Evolutionary conservation across 2,113 vertebrate genomes (phyloP), one percentile per base, ranked within the genome.

Genomic region (Oryzias melastigma): DNA sequence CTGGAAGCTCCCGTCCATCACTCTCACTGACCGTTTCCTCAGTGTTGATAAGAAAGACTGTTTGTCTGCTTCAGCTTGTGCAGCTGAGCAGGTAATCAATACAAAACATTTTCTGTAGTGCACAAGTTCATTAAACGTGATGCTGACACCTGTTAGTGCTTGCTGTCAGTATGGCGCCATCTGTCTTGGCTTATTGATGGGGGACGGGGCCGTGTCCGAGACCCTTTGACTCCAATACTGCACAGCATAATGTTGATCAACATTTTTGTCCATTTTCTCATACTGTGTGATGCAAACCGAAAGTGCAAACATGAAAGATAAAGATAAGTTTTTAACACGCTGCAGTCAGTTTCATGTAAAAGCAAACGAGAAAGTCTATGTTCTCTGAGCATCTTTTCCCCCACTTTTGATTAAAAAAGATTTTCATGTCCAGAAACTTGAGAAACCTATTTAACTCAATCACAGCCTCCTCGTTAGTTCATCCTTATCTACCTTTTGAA

Each of bases 401-500:
- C 10, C 10, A 35, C 35, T 35, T 72, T 71, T 55, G 49, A 54
- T 52, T 19, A 42, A 58, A 83, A 73, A 75, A 47, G 50, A 70
- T 68, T 19, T 51, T 61, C 60, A 75, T 79, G 74, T 89, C 79
- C 81, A 42, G 27, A 54, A 84, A 82, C 78, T 68, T 80, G 53
- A 69, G 66, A 83, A 83, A 78, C 73, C 67, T 49, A 29, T 80
- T 90, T 85, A 82, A 89, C 84, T 91, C 85, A 87, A 80, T 87
- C 83, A 74, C 73, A 58, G 76, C 68, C 44, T 75, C 77, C 83
- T 88, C 55, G 67, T 87, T 83, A 88, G 86, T 90, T 87, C 81
- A 77, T 80, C 84, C 73, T 62, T 71, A 74, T 86, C 83, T 85
- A 87, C 88, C 87, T 91, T 90, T 83, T 89, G 82, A 90, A 91